These are phyloP conservation scores for Acleris literana DNA, from an alignment of 2,888 invertebrate species.

Conservation along the genomic window DNA sequence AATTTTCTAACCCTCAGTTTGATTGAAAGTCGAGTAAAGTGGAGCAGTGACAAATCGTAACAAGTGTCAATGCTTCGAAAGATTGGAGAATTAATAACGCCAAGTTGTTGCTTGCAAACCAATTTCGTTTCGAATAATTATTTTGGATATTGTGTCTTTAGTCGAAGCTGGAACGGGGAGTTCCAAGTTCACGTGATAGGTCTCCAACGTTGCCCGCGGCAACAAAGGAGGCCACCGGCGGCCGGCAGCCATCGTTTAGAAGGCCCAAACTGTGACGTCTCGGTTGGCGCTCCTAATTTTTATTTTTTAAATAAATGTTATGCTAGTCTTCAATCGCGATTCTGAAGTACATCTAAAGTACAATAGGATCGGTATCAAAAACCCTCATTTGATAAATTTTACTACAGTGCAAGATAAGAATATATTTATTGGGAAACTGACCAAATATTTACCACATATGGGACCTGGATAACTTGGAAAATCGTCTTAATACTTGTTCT, in stretches of 20 bases:
- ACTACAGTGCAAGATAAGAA: no score
- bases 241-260: constrained; percentile 45
- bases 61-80: constrained; percentile 3
- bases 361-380: no score
- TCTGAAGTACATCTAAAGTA: no score
- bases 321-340: no score
- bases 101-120: constrained; percentile 9
- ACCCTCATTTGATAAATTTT: no score
- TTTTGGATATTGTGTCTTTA: constrained; percentile 49
- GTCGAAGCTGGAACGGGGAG: constrained; percentile 48
- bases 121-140: constrained; percentile 31
- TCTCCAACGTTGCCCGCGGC: constrained; percentile 49
- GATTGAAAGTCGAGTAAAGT: neutral
- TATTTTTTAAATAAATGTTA: neutral
- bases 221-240: constrained; percentile 46
- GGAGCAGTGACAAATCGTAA: neutral
- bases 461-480: no score
- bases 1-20: neutral
- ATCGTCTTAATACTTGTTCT: no score
- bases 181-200: constrained; percentile 58
- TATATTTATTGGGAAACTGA: no score
- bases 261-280: constrained; percentile 29
- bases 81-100: constrained; percentile 3
- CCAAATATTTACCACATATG: no score
- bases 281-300: neutral